Conservation (phyloP, 1,140 invertebrate species). For the Kradibia gibbosae region DNA sequence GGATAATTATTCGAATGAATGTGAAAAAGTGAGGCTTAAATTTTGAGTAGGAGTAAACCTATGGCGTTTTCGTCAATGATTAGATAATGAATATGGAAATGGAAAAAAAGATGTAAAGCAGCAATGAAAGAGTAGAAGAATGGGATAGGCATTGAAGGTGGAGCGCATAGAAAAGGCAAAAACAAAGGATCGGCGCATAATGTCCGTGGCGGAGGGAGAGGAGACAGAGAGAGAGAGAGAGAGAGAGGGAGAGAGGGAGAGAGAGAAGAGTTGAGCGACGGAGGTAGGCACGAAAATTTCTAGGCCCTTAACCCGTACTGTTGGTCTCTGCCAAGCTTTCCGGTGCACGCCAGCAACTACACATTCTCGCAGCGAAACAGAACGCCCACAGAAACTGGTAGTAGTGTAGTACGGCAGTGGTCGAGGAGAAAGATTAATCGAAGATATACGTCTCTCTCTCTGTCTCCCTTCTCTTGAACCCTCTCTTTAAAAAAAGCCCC, state of each 20-base stretch:
- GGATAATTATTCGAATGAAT: too few species aligned
- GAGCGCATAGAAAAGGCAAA: not conserved
- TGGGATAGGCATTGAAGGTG: not conserved
- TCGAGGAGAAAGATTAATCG: slow-evolving; percentile 44
- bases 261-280: too few species aligned
- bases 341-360: slow-evolving; percentile 44
- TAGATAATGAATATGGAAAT: not conserved
- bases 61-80: not conserved
- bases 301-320: slow-evolving; percentile 54
- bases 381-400: not conserved
- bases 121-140: not conserved
- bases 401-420: not conserved
- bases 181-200: too few species aligned
- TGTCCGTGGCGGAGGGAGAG: too few species aligned
- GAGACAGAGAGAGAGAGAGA: not conserved
- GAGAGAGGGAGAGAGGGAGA: not conserved
- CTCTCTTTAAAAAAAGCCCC: slow-evolving; percentile 19
- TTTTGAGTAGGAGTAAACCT: not conserved
- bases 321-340: slow-evolving; percentile 56
- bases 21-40: not conserved
- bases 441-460: slow-evolving; percentile 39
- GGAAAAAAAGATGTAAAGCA: not conserved
- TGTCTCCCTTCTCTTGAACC: not conserved
- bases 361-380: slow-evolving; percentile 39
- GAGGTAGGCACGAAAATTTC: slow-evolving; percentile 29